phyloP scores from a whole-genome alignment of 2,113 vertebrate genomes.

The Ammodramus savannarum region DNA sequence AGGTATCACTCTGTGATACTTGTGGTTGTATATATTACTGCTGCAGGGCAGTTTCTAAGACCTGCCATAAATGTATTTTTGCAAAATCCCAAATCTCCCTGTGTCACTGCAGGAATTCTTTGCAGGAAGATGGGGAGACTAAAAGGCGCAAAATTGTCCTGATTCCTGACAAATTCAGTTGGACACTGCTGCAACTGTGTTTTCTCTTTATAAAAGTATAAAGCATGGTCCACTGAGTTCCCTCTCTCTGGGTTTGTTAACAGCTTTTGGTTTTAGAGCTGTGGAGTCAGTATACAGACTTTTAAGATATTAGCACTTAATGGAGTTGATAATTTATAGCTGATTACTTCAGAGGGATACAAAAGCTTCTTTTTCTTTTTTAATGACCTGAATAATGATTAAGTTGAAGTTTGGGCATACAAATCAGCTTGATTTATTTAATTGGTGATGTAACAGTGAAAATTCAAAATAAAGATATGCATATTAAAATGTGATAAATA shows the following conservation, averaged over 20 bases:
- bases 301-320: not conserved
- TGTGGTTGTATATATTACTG: not conserved
- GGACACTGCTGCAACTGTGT: not conserved
- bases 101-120: not conserved
- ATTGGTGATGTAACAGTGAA: not conserved
- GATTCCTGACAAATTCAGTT: not conserved
- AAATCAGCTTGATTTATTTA: not conserved
- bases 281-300: not conserved
- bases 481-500: not conserved
- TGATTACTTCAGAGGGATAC: not conserved
- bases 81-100: not conserved
- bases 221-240: not conserved
- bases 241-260: not conserved
- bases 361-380: not conserved
- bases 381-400: not conserved
- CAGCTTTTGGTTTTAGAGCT: not conserved
- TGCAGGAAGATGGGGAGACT: not conserved
- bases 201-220: not conserved
- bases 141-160: not conserved
- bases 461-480: not conserved
- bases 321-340: not conserved
- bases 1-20: not conserved
- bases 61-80: not conserved
- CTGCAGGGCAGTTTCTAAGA: not conserved
- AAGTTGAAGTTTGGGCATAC: not conserved